Percentiles rank a stretch among this genome's conserved stretches.
Conservation (phyloP, 2,113 vertebrate species). For the Chionis minor region DNA sequence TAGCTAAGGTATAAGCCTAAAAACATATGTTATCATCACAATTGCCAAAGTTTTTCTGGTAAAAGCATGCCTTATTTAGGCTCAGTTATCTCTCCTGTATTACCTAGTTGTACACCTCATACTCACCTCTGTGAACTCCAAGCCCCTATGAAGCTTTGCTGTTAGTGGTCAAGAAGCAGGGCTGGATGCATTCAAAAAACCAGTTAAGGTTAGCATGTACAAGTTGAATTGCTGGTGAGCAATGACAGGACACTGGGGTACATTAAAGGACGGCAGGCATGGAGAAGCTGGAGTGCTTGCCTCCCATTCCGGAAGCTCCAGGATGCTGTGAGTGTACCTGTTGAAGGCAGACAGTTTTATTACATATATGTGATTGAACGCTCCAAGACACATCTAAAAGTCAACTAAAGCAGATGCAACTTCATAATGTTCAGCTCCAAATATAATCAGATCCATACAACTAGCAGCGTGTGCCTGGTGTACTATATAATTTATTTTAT, state of each 20-base stretch:
- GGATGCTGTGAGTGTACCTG: fast-evolving
- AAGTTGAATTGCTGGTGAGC: background rate
- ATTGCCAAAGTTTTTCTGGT: background rate
- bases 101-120: background rate
- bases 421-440: background rate
- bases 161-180: background rate
- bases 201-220: background rate
- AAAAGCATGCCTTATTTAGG: background rate
- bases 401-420: background rate
- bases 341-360: background rate
- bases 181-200: background rate
- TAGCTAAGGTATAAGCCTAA: background rate
- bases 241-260: background rate
- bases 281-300: background rate
- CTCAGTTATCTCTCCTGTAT: background rate
- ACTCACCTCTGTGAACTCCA: background rate
- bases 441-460: background rate
- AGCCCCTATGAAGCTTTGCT: background rate
- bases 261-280: background rate
- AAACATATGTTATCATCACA: background rate
- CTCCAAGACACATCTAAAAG: background rate
- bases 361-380: background rate
- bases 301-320: background rate
- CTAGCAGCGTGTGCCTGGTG: background rate
- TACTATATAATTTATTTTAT: background rate